Base-by-base conservation (phyloP, 1,140 invertebrate genomes). In the Coptotermes formosanus region DNA sequence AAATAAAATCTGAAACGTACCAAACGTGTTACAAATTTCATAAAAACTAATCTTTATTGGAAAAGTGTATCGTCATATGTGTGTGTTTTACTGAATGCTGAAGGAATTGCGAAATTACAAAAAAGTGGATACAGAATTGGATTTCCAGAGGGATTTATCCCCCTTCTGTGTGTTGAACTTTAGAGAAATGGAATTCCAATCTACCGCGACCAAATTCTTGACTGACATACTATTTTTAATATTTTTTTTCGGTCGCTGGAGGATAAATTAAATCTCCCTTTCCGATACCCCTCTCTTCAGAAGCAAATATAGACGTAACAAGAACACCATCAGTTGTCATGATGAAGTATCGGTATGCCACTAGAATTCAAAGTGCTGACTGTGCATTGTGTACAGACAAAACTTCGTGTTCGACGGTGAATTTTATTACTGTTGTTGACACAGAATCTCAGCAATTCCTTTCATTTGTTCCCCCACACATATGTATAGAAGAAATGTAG, bases 191-290 rank as follows among this genome's bases (percentile, higher is more conserved):
- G 64, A 69, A 69, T 69, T 69, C 64, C 64, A 30, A 69, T 69
- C 64, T 69, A 69, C 64, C 64, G 25, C 64, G 14, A 69, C 19
- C 25, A 69, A 69, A 69, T 69, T 69, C 64, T 69, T n/a, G 64
- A 69, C 64, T 69, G 64, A n/a, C 21, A 69, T 21, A n/a, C 21
- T 69, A n/a, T 69, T 69, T 69, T 69, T 69, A 69, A 69, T 69
- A 69, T 69, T 69, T 25, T 69, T n/a, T 12, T 69, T 69, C 25
- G 14, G 64, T n/a, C 25, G 64, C n/a, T 69, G 23, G 64, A 69
- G 64, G n/a, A 69, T 69, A 69, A 69, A 69, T 69, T 69, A 69
- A 21, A 69, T n/a, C 64, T 69, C 64, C 64, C 64, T 69, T 69
- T 25, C 25, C 64, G 64, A 69, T 69, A 69, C 6, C 7, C 19